Base-by-base conservation (phyloP, 2,888 invertebrate species). In the Leptinotarsa tumamoca region DNA sequence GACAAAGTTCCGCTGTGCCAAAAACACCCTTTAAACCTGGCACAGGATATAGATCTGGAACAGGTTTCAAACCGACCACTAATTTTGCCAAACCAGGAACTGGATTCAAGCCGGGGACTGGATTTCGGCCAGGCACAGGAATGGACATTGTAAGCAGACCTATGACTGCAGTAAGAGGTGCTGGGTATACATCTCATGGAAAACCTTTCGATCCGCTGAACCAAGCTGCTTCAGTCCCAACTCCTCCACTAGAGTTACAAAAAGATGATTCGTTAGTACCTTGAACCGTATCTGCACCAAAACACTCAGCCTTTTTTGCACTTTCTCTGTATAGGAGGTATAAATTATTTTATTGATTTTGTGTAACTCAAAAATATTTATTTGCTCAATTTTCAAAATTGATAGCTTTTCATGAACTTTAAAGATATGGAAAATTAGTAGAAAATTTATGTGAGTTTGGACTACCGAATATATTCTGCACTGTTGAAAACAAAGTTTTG, bases 91-190 rank as follows among this genome's bases (percentile, higher is more conserved):
- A 84, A 78, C 84, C 84, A 17, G 82, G 81, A 51, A 83, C 83
- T 33, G 82, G 82, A 5, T 80, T 81, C 61, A 83, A 83, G 69
- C 83, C 89, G 5, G 89, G 87, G n/a, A 90, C 90, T 1, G 88
- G 88, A 50, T 87, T 86, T 72, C 80, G 89, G 51, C 88, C 89
- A 27, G 85, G 85, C 23, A 89, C 89, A 13, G 87, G 87, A 5
- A 80, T 82, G 7, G 88, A 87, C 70, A 75, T 80, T 43, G 79
- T 83, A n/a, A 89, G 86, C 72, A 81, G 99, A 74, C 99, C 99
- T 0, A 98, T 99, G 91, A 99, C 99, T 4, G 98, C 99, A 2
- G 96, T 99, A 56, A 92, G 97, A 74, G 98, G 97, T 13, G 98
- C 97, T 43, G 99, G 99, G 1, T 99, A 97, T 88, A 96, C 96